Conservation (phyloP, 2,888 invertebrate species). For the Eumacrocentrus americanus region DNA sequence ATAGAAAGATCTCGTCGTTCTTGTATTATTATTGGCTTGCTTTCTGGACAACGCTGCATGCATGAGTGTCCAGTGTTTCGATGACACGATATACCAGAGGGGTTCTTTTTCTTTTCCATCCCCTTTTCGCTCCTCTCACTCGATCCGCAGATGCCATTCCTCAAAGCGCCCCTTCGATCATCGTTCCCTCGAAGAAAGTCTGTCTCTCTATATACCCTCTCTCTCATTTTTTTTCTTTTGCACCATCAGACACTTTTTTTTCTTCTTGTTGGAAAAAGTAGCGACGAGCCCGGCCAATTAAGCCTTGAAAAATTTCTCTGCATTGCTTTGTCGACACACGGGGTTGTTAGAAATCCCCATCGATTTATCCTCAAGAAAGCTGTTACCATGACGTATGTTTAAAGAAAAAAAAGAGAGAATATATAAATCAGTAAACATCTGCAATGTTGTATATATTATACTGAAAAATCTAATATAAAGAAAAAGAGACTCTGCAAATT, state of each 20-base stretch:
- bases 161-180: background rate
- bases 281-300: conserved; percentile 30
- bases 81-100: too few species aligned
- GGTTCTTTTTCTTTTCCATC: conserved; percentile 18
- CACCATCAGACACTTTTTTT: conserved; percentile 23
- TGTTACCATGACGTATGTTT: conserved; percentile 18
- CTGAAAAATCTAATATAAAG: too few species aligned
- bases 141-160: conserved; percentile 30
- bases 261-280: conserved; percentile 5
- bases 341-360: background rate
- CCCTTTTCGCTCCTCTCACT: background rate
- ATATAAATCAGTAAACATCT: conserved; percentile 4
- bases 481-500: too few species aligned
- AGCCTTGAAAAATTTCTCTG: conserved; percentile 29
- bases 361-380: background rate
- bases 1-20: too few species aligned
- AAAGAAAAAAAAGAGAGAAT: conserved; percentile 13
- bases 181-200: conserved; percentile 7
- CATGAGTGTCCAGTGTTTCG: conserved; percentile 32
- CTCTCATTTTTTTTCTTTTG: conserved; percentile 3
- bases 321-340: background rate
- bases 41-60: too few species aligned
- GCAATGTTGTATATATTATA: too few species aligned
- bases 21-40: too few species aligned
- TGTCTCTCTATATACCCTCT: conserved; percentile 4